Conservation (phyloP, 2,888 invertebrate species). For the Mechanitis mazaeus region DNA sequence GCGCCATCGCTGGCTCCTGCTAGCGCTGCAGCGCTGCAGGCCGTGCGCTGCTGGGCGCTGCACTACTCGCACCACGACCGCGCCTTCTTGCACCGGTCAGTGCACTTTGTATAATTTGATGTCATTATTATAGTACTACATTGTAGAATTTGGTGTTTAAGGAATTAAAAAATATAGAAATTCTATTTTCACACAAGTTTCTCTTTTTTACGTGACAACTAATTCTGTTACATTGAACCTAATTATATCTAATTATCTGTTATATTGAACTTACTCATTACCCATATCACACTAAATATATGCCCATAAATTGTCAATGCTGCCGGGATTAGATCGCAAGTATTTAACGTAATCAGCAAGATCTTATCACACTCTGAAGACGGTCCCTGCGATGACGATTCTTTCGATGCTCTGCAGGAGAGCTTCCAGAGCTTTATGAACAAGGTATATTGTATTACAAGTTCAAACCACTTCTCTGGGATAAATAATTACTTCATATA, state of each 20-base stretch:
- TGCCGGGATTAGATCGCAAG: conserved; percentile 82
- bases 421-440: conserved; percentile 53
- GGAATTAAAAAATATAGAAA: no score
- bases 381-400: conserved; percentile 69
- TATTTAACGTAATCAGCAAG: conserved; percentile 97
- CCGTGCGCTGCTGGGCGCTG: conserved; percentile 95
- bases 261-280: not conserved
- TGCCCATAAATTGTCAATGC: conserved; percentile 43
- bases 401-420: conserved; percentile 55
- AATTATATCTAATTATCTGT: no score
- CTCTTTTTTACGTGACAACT: no score
- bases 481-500: not conserved
- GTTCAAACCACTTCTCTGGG: not conserved
- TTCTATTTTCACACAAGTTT: not conserved
- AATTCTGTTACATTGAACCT: no score
- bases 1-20: conserved; percentile 92
- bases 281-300: conserved; percentile 1
- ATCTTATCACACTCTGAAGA: conserved; percentile 95
- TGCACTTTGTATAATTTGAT: no score
- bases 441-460: conserved; percentile 23
- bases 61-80: conserved; percentile 93
- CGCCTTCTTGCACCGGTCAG: conserved; percentile 87
- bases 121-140: not conserved
- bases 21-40: conserved; percentile 92
- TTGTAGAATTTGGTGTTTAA: not conserved